Conservation (phyloP, 2,797 vertebrate genomes). For the Crossoptilon crossoptilon region DNA sequence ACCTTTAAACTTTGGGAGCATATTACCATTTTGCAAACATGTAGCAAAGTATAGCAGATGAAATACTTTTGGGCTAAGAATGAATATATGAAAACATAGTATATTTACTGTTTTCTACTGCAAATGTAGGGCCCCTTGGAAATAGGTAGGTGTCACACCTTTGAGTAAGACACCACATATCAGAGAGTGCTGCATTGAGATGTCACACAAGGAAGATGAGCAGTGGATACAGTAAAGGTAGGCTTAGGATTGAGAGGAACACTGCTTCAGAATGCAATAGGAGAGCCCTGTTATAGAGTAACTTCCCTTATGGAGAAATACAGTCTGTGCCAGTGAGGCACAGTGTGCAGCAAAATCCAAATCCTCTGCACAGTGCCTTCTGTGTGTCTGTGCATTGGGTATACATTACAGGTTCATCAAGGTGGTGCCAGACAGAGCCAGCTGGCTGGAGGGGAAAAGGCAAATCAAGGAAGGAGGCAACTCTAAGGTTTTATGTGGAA, state of each 20-base stretch:
- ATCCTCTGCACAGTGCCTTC: not conserved
- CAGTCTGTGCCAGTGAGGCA: not conserved
- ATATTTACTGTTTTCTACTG: not conserved
- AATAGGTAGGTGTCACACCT: not conserved
- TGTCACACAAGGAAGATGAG: not conserved
- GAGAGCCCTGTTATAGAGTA: not conserved
- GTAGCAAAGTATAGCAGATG: not conserved
- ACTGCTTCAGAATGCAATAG: not conserved
- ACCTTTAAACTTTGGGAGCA: not conserved
- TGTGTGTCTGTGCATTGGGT: not conserved
- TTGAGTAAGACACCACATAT: fast-evolving
- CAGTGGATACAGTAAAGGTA: not conserved
- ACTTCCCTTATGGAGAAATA: not conserved
- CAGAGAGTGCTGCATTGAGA: not conserved
- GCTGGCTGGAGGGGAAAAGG: not conserved
- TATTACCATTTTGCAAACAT: not conserved
- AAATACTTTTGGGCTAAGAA: not conserved
- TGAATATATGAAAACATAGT: not conserved
- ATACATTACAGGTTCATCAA: fast-evolving
- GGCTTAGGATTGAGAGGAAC: not conserved
- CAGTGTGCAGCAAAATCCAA: not conserved
- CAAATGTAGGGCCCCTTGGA: not conserved
- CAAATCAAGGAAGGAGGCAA: not conserved
- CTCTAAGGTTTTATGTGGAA: not conserved
- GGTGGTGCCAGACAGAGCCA: conserved; percentile 1